Conservation (phyloP, 2,888 invertebrate genomes). For the Andrena trimmerana region DNA sequence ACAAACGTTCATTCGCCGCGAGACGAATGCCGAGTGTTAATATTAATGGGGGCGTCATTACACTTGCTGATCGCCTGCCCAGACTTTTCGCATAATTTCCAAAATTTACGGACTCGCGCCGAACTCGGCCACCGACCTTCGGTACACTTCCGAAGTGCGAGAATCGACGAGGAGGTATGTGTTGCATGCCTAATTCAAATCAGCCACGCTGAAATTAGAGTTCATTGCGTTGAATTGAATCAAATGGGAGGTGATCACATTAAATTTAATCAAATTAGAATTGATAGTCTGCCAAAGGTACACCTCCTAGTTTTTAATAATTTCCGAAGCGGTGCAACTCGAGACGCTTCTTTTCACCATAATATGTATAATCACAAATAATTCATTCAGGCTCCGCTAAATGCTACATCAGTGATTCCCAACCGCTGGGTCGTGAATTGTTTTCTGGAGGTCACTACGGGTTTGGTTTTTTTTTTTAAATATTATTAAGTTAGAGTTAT, state of each 20-base stretch:
- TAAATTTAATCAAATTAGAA: background rate
- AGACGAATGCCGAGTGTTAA: slow-evolving; percentile 54
- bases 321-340: too few species aligned
- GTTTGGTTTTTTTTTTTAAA: too few species aligned
- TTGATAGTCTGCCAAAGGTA: background rate
- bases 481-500: too few species aligned
- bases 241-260: background rate
- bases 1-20: slow-evolving; percentile 38
- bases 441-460: too few species aligned
- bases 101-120: background rate
- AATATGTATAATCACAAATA: too few species aligned
- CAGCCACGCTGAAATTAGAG: background rate
- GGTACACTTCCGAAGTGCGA: background rate
- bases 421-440: too few species aligned
- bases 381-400: too few species aligned
- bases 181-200: slow-evolving; percentile 1
- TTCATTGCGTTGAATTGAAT: slow-evolving; percentile 1
- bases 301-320: too few species aligned
- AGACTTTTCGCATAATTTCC: slow-evolving; percentile 11
- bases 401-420: too few species aligned
- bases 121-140: background rate
- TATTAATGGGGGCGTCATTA: slow-evolving; percentile 63
- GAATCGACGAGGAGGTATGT: background rate
- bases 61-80: slow-evolving; percentile 53
- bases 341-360: too few species aligned